Percentiles rank a stretch among this genome's conserved stretches.
Evolutionary conservation across 2,888 invertebrate species (phyloP).

Genomic region (Pyrocoelia pectoralis): DNA sequence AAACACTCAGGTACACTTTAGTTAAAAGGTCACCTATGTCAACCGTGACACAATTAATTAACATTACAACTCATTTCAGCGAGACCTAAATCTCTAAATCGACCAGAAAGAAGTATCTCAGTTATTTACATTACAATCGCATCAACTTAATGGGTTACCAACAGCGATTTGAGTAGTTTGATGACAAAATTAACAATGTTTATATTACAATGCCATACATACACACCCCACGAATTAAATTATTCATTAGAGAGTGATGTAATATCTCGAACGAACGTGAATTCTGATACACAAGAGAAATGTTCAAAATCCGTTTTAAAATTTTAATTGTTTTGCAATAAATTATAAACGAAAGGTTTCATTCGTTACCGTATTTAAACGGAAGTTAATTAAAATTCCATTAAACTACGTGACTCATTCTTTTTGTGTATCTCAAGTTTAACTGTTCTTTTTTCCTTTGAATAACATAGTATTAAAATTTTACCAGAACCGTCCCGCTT

Average conservation of each 20-base stretch:
- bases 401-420: background rate
- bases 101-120: conserved; percentile 1
- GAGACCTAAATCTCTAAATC: too few species aligned
- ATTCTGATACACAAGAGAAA: background rate
- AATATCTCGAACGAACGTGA: too few species aligned
- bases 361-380: background rate
- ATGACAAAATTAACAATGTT: background rate
- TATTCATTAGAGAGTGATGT: background rate
- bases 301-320: background rate
- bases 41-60: background rate
- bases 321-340: background rate
- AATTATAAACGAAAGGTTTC: background rate
- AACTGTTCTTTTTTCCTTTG: background rate
- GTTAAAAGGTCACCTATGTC: too few species aligned
- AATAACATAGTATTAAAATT: background rate
- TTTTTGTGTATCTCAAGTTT: background rate
- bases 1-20: too few species aligned
- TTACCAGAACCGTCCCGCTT: too few species aligned
- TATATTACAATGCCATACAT: background rate
- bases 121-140: background rate
- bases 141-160: background rate
- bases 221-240: background rate
- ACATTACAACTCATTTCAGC: too few species aligned
- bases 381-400: conserved; percentile 1
- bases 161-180: background rate